Conservation (phyloP, 2,797 vertebrate genomes). For the Sebastes taczanowskii region DNA sequence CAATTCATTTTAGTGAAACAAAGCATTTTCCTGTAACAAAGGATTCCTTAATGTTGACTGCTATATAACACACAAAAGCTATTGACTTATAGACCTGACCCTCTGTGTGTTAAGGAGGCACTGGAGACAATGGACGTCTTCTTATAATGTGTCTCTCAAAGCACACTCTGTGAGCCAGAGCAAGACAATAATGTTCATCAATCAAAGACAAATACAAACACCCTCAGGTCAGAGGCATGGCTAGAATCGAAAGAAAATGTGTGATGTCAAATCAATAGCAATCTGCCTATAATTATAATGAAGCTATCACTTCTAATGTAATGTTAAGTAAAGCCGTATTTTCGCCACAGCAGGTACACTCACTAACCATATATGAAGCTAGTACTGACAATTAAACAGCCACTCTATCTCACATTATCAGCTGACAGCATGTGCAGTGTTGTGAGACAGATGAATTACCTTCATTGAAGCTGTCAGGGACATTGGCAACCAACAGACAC, state of each 20-base stretch:
- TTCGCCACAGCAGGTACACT: slow-evolving; percentile 8
- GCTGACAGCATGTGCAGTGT: slow-evolving; percentile 6
- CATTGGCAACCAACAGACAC: slow-evolving; percentile 96
- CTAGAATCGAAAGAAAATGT: slow-evolving; percentile 12
- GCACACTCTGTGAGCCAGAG: slow-evolving; percentile 21
- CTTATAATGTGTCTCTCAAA: slow-evolving; percentile 43
- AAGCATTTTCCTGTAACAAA: slow-evolving; percentile 39
- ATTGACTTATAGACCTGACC: slow-evolving; percentile 51
- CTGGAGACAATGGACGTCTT: slow-evolving; percentile 36
- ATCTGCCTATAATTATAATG: neutral
- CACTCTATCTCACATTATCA: slow-evolving; percentile 19
- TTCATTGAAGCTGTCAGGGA: slow-evolving; percentile 98
- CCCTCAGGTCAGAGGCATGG: slow-evolving; percentile 5
- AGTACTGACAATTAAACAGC: slow-evolving; percentile 38
- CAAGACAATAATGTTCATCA: slow-evolving; percentile 54
- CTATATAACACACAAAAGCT: slow-evolving; percentile 30
- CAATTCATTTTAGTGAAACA: slow-evolving; percentile 39
- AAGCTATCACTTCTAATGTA: neutral
- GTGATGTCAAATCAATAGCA: slow-evolving; percentile 8
- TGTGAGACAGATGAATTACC: slow-evolving; percentile 77
- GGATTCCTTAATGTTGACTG: slow-evolving; percentile 32
- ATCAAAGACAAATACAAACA: slow-evolving; percentile 49
- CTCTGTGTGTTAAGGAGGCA: slow-evolving; percentile 46
- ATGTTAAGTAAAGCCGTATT: neutral
- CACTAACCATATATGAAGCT: slow-evolving; percentile 22